Evolutionary conservation across 2,797 vertebrate species (phyloP).

Genomic region (Sardinella longiceps): DNA sequence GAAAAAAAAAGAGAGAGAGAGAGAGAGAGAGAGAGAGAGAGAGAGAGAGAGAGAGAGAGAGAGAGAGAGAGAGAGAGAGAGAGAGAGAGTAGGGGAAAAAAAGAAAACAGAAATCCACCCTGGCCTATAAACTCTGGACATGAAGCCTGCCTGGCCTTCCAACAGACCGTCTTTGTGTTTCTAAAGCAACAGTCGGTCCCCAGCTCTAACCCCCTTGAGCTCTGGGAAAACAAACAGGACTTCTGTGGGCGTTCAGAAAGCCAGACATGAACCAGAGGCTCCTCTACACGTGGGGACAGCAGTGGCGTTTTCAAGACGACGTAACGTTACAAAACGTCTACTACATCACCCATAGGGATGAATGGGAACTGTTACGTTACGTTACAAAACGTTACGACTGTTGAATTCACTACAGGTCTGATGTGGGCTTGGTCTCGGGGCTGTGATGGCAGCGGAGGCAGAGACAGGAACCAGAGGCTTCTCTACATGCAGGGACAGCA

Average conservation of each 20-base stretch:
- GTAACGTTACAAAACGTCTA: too few relatives aligned
- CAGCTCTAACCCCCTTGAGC: conserved; percentile 30
- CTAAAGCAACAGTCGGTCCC: conserved; percentile 31
- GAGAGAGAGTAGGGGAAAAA: neutral
- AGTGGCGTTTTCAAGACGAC: too few relatives aligned
- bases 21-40: neutral
- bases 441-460: too few relatives aligned
- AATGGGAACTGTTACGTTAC: too few relatives aligned
- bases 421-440: too few relatives aligned
- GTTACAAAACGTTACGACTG: too few relatives aligned
- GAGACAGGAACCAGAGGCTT: neutral
- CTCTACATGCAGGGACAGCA: too few relatives aligned
- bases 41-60: neutral
- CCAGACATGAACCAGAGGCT: neutral
- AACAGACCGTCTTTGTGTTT: conserved; percentile 64
- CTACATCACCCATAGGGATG: too few relatives aligned
- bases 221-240: conserved; percentile 46
- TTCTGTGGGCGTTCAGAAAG: conserved; percentile 33
- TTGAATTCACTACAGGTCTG: too few relatives aligned
- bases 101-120: conserved; percentile 28
- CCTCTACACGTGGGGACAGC: too few relatives aligned
- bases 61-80: neutral
- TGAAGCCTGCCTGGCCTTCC: conserved; percentile 25
- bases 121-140: conserved; percentile 32
- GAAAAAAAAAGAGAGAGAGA: conserved; percentile 21